Evolutionary conservation across 2,113 vertebrate genomes (phyloP), one percentile per base, ranked within the genome.

Genomic region (Calyptomena viridis): DNA sequence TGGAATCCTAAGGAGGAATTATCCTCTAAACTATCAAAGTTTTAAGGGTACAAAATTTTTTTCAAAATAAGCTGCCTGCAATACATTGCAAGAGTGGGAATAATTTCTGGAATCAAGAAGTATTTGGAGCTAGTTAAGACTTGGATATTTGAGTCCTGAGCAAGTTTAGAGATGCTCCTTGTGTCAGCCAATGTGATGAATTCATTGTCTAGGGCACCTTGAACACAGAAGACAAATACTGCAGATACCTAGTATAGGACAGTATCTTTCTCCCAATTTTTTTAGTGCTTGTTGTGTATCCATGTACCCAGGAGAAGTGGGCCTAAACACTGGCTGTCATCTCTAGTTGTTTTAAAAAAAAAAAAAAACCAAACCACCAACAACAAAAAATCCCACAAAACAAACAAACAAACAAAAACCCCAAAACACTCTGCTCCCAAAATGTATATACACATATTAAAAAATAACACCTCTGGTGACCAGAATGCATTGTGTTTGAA

Each of bases 41-140:
- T 15, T 27, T 47, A 53, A 47, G 13, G 9, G 16, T 76, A 80
- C 18, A 69, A 40, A 59, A 8, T 0, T 4, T 25, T 52, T 17
- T 69, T 69, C 46, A 33, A 33, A 71, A 55, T 64, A 44, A 60
- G 22, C 5, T 47, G 23, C 46, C 33, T 2, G 0, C 17, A 50
- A 12, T 64, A 18, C 4, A 12, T 31, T 0, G 0, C 47, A 33
- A 23, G 6, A 46, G 22, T 21, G 27, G 44, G 47, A 42, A 59
- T 24, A 7, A 14, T 50, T 85, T 83, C 28, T 52, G 75, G 56
- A 68, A 46, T 62, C 33, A 33, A 27, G 11, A 76, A 81, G 27
- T 10, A 20, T 21, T 63, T 7, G 3, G 39, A 66, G 12, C 23
- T 40, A 37, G 35, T n/a, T 1, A 71, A 28, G 25, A 13, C 31